Evolutionary conservation across 2,113 vertebrate genomes (phyloP), one percentile per base, ranked within the genome.

Genomic region (Poeciliopsis prolifica): DNA sequence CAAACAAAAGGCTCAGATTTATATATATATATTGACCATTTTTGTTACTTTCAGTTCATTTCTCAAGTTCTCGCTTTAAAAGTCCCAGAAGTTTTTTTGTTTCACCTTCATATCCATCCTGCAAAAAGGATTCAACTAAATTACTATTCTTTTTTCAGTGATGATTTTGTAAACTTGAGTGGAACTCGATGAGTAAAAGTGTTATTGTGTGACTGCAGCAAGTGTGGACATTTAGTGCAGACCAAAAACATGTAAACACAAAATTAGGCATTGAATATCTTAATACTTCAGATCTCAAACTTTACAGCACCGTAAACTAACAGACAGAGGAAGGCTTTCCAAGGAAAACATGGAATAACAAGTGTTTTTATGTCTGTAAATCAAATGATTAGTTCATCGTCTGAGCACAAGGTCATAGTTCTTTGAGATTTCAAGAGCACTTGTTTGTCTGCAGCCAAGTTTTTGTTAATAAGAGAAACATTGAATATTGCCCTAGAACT

Each of bases 341-440:
- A 24, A 54, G 7, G 24, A 1, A 54, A 54, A 22, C 22, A 54
- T 54, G 51, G 51, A 54, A 24, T 22, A 54, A 9, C 1, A 54
- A 54, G 4, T n/a, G 24, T 54, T 22, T 24, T 54, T 22, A 22
- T 51, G 48, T 51, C 2, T 24, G 48, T 17, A 51, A 51, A 54
- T 8, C 22, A n/a, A 54, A 54, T 54, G 9, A 54, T 54, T 54
- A 24, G 22, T 54, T 8, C 3, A 3, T n/a, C 51, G 1, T 54
- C 51, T 54, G 51, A 24, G 22, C 24, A 54, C 24, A 54, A 54
- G 22, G 51, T 54, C 51, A 54, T 2, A 22, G 19, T 22, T 51
- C 51, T 54, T 54, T 66, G 61, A 66, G 24, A 61, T 15, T 79
- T 83, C n/a, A 44, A 33, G 30, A 64, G 62, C 30, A 64, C 17